A percentile compares a stretch with the other conserved stretches of the same genome.
Conservation (phyloP, 2,888 invertebrate species). For the Salpingus planirostris region DNA sequence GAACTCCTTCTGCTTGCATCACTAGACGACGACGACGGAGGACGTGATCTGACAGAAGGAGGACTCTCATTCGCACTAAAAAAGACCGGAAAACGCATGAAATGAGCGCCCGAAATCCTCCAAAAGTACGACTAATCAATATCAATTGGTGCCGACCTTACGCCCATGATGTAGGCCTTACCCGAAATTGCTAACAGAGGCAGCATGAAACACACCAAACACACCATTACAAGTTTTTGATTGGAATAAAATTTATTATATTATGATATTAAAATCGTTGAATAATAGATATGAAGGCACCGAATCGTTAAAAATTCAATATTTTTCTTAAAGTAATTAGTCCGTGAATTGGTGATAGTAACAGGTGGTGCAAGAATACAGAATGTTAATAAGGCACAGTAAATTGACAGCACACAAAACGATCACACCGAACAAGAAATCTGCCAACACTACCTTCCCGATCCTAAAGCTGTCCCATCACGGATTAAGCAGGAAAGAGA, state of each 20-base stretch:
- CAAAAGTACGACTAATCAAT: too few species aligned
- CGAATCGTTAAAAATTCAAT: conserved; percentile 1
- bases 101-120: too few species aligned
- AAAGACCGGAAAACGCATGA: too few species aligned
- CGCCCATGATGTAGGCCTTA: too few species aligned
- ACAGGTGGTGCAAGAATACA: conserved; percentile 43
- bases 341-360: conserved; percentile 15
- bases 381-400: conserved; percentile 55
- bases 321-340: conserved; percentile 6
- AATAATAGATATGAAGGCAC: too few species aligned
- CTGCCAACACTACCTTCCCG: conserved; percentile 75
- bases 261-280: conserved; percentile 4
- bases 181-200: conserved; percentile 48
- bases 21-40: conserved; percentile 20
- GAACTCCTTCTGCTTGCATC: conserved; percentile 21
- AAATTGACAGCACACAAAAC: conserved; percentile 57
- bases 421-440: conserved; percentile 59
- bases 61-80: conserved; percentile 36
- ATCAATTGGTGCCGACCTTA: too few species aligned
- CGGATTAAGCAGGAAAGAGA: not conserved
- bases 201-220: conserved; percentile 46
- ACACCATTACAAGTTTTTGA: conserved; percentile 37
- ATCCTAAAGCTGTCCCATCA: conserved; percentile 51
- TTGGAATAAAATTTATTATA: conserved; percentile 5
- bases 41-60: conserved; percentile 24